Evolutionary conservation across 2,888 invertebrate species (phyloP), one percentile per base, ranked within the genome.

Genomic region (Schizaphis graminum): DNA sequence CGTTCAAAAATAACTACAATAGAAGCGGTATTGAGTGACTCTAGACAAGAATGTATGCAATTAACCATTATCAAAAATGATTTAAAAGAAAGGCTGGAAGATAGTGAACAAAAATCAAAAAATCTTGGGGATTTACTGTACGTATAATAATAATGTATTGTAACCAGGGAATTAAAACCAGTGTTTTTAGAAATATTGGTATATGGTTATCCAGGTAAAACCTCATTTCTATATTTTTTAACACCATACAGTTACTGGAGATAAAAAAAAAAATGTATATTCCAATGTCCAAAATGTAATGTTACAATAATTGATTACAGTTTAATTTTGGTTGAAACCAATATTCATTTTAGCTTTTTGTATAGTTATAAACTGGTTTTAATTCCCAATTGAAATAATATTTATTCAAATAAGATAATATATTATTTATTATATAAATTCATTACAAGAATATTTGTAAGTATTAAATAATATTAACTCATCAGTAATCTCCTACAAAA

Each of bases 31-130:
- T 95, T 97, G 86, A 96, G 96, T 84, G 96, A 96, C 93, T 96
- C 97, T 24, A 96, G 97, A 57, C 96, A 96, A 92, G 97, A 97
- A 95, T 96, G 97, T n/a, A 97, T 97, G 53, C 97, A 97, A 94
- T 96, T 97, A 67, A 97, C 97, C 95, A 95, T 97, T 85, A 96
- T 96, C 28, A 96, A 97, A 95, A 97, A 97, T 95, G 97, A 97
- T 96, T 96, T 97, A 57, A 97, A 97, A 95, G 96, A 91, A 53
- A 57, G n/a, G 24, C 49, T 90, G 44, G 91, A 91, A 86, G 91
- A 91, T 4, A 49, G 61, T 41, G 47, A 87, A 87, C 26, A 67
- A 94, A 91, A 94, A 91, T 41, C 61, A 91, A 86, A 94, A 91
- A 26, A n/a, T 44, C n/a, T 91, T 13, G n/a, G 1, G 11, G 94